Base-by-base conservation (phyloP, 2,888 invertebrate species). In the Brachyptera risi region DNA sequence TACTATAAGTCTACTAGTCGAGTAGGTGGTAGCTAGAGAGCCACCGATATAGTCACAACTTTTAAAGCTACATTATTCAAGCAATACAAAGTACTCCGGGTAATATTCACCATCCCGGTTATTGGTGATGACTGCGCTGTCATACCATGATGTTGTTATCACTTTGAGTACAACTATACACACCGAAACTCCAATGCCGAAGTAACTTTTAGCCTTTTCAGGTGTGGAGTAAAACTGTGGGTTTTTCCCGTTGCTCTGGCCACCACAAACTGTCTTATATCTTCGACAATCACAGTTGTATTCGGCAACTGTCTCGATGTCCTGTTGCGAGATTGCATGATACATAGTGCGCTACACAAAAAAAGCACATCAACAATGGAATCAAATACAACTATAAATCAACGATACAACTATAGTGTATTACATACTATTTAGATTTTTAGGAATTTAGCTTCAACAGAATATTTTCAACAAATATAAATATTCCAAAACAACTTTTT, bases 21-120 rank as follows among this genome's bases (percentile, higher is more conserved):
- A n/a, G n/a, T n/a, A n/a, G n/a, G n/a, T n/a, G n/a, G n/a, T n/a
- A n/a, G n/a, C n/a, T n/a, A n/a, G n/a, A n/a, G n/a, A n/a, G n/a
- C n/a, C n/a, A n/a, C n/a, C n/a, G n/a, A n/a, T n/a, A n/a, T n/a
- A n/a, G n/a, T n/a, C n/a, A n/a, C n/a, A n/a, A n/a, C n/a, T n/a
- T n/a, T n/a, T n/a, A n/a, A n/a, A n/a, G n/a, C n/a, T n/a, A n/a
- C n/a, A n/a, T n/a, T n/a, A n/a, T n/a, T n/a, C n/a, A n/a, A n/a
- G n/a, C n/a, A n/a, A n/a, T n/a, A 63, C 37, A 3, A 63, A 21
- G 35, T 63, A 63, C n/a, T 49, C 57, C 13, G 63, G 63, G n/a
- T 40, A 59, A 42, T 63, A 63, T 17, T 63, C 60, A 11, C 56
- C 57, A 38, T 63, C 63, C 35, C 42, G 42, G 21, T 50, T 56